Conservation (phyloP, 2,113 vertebrate genomes). For the Eulemur rufifrons region DNA sequence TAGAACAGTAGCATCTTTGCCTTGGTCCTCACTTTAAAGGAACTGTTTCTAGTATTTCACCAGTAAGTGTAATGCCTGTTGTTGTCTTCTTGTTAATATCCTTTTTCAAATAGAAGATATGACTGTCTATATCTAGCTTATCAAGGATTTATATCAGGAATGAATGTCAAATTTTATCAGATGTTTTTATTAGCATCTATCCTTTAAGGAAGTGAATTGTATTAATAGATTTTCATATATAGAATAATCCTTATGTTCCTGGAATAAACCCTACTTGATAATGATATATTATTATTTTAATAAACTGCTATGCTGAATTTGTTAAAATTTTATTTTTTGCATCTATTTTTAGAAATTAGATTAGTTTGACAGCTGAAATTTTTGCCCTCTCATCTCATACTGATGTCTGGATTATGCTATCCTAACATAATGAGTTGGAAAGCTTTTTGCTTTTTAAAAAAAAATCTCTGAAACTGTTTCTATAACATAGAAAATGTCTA, state of each 20-base stretch:
- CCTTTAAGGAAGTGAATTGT: not conserved
- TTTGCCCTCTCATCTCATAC: not conserved
- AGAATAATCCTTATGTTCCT: not conserved
- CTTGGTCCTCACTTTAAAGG: not conserved
- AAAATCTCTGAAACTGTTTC: not conserved
- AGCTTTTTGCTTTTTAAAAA: not conserved
- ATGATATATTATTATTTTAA: not conserved
- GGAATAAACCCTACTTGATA: not conserved
- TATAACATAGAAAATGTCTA: not conserved
- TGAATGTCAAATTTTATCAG: not conserved
- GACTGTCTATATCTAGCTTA: not conserved
- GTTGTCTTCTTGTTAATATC: not conserved
- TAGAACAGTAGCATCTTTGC: not conserved
- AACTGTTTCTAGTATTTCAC: not conserved
- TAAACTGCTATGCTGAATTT: not conserved
- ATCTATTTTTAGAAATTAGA: slow-evolving; percentile 33
- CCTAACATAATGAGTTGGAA: not conserved
- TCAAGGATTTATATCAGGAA: slow-evolving; percentile 10
- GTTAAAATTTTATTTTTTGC: not conserved
- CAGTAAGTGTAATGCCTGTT: not conserved
- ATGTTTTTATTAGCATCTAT: slow-evolving; percentile 5
- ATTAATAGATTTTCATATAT: not conserved
- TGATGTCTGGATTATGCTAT: not conserved
- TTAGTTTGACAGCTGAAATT: not conserved
- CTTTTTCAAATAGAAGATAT: not conserved